A percentile compares a stretch with the other conserved stretches of the same genome.
These are phyloP conservation scores for Cynocephalus volans DNA, from an alignment of 2,113 vertebrate species.

Conservation along the genomic window DNA sequence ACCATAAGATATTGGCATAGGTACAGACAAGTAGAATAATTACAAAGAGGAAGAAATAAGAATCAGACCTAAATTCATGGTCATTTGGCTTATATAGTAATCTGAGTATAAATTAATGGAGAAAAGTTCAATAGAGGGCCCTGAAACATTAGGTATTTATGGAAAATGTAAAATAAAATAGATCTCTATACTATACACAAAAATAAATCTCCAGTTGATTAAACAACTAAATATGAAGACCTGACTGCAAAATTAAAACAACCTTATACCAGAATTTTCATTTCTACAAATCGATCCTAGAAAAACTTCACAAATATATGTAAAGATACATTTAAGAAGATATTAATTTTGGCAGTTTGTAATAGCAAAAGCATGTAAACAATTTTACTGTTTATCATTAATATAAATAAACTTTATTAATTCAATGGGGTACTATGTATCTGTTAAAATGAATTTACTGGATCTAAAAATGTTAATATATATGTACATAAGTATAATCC, in stretches of 20 bases:
- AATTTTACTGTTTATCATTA: conserved; percentile 30
- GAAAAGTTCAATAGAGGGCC: neutral
- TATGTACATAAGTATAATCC: neutral
- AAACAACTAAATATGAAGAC: neutral
- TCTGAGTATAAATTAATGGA: neutral
- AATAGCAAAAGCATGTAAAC: neutral
- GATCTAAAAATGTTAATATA: neutral
- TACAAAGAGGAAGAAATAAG: neutral
- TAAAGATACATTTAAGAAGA: conserved; percentile 42
- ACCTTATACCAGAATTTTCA: neutral
- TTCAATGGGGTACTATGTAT: neutral
- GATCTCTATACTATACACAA: neutral
- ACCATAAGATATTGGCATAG: neutral
- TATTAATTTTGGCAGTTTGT: neutral
- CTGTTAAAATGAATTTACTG: conserved; percentile 7
- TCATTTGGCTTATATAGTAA: neutral
- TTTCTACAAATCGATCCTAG: neutral
- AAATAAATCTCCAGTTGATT: neutral
- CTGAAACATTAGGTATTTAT: neutral
- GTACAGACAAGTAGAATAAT: neutral
- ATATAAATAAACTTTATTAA: conserved; percentile 53
- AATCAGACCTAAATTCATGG: neutral
- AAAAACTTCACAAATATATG: conserved; percentile 36
- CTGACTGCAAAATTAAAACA: neutral
- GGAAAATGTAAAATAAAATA: neutral